Evolutionary conservation across 1,140 invertebrate genomes (phyloP).

Genomic region (Thaumatotibia leucotreta): DNA sequence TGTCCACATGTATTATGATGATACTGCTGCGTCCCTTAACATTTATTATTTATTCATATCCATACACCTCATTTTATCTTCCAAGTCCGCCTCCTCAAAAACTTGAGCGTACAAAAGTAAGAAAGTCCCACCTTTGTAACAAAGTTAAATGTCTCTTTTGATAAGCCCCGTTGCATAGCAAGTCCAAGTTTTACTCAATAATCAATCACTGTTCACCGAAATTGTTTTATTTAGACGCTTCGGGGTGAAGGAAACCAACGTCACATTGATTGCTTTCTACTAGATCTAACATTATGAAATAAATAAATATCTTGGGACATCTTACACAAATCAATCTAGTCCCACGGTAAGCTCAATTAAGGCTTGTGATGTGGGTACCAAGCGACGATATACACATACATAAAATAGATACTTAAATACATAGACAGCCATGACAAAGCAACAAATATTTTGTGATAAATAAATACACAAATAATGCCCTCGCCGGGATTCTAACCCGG

Average conservation of each 20-base stretch:
- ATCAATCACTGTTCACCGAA: neutral
- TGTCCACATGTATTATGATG: too few species aligned
- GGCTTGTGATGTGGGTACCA: too few species aligned
- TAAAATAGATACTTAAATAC: too few species aligned
- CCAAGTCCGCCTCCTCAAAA: neutral
- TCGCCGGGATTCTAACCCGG: too few species aligned
- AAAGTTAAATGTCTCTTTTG: conserved; percentile 1
- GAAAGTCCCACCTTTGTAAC: neutral
- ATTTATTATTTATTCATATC: neutral
- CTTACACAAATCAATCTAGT: too few species aligned
- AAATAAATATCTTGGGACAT: too few species aligned
- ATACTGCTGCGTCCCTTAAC: too few species aligned
- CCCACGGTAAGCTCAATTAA: too few species aligned
- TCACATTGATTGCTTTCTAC: neutral
- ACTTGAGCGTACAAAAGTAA: neutral
- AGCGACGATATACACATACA: too few species aligned
- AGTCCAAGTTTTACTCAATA: neutral
- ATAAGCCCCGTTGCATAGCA: neutral
- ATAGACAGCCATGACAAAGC: too few species aligned
- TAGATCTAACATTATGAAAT: neutral
- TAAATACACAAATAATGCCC: too few species aligned
- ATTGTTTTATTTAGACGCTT: conserved; percentile 5
- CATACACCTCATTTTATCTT: neutral
- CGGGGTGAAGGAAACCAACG: neutral
- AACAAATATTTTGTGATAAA: too few species aligned